These are phyloP conservation scores for Tichodroma muraria DNA, from an alignment of 2,113 vertebrate species.

Conservation along the genomic window DNA sequence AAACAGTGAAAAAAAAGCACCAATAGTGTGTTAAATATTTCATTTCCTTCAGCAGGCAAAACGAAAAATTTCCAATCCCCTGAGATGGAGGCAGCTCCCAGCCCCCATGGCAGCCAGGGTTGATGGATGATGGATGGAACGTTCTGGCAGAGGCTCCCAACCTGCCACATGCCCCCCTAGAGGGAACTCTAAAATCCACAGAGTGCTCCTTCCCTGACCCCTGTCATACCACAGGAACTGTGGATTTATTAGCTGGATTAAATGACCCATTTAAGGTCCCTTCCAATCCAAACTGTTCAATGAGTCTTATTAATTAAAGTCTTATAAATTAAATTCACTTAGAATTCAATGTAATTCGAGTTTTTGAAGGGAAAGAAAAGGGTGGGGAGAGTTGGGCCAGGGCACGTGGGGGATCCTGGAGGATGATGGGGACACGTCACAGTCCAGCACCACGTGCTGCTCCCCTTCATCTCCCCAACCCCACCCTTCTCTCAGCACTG, in stretches of 20 bases:
- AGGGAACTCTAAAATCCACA: not conserved
- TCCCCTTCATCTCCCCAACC: not conserved
- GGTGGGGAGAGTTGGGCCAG: not conserved
- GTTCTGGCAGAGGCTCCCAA: not conserved
- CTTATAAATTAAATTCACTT: not conserved
- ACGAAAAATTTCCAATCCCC: not conserved
- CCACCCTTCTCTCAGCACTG: not conserved
- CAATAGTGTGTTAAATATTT: not conserved
- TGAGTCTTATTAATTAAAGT: no score
- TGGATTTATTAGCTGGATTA: not conserved
- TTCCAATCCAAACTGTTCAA: not conserved
- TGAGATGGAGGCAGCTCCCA: not conserved
- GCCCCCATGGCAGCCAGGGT: not conserved
- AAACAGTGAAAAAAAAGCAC: no score
- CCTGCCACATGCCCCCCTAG: fast-evolving
- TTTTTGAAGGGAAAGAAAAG: not conserved
- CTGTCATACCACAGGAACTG: not conserved
- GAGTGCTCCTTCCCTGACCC: not conserved
- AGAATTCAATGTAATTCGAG: not conserved
- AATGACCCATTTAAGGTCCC: not conserved
- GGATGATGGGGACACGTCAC: fast-evolving
- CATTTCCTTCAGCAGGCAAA: not conserved
- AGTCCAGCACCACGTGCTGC: fast-evolving
- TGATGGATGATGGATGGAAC: not conserved
- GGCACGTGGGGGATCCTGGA: fast-evolving